phyloP scores from a whole-genome alignment of 2,797 vertebrate genomes.

The Schizothorax lantsangensis region DNA sequence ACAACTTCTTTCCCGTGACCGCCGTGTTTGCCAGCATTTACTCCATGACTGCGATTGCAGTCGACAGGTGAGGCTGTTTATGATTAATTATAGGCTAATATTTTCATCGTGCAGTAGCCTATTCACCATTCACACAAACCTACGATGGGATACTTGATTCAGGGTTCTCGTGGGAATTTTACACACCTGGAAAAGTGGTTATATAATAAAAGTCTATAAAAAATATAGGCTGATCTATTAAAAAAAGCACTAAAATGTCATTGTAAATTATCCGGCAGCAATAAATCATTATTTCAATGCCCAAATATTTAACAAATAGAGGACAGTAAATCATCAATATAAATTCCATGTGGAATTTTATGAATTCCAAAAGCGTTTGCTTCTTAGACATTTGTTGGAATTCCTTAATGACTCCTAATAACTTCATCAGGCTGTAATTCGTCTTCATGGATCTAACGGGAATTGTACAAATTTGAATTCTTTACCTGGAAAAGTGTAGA shows the following conservation, averaged over 20 bases:
- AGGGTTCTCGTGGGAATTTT: background rate
- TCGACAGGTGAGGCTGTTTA: conserved; percentile 83
- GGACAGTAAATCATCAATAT: background rate
- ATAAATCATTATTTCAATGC: background rate
- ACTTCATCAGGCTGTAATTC: background rate
- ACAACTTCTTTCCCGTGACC: conserved; percentile 96
- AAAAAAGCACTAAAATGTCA: background rate
- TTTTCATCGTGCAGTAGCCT: background rate
- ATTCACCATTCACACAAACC: background rate
- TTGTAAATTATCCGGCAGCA: background rate
- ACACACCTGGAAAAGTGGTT: background rate
- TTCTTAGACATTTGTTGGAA: background rate
- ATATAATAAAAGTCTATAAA: background rate
- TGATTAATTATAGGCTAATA: background rate
- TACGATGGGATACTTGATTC: background rate
- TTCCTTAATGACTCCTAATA: background rate
- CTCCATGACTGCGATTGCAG: conserved; percentile 92
- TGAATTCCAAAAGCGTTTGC: background rate
- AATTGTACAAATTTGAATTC: background rate
- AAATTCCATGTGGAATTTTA: background rate
- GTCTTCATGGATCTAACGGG: background rate
- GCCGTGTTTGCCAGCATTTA: conserved; percentile 97
- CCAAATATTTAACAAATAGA: background rate
- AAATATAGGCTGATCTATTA: background rate
- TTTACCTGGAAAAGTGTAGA: background rate